Percentiles rank a stretch among this genome's conserved stretches.
phyloP scores from a whole-genome alignment of 2,113 vertebrate genomes.

The Pontoporia blainvillei region DNA sequence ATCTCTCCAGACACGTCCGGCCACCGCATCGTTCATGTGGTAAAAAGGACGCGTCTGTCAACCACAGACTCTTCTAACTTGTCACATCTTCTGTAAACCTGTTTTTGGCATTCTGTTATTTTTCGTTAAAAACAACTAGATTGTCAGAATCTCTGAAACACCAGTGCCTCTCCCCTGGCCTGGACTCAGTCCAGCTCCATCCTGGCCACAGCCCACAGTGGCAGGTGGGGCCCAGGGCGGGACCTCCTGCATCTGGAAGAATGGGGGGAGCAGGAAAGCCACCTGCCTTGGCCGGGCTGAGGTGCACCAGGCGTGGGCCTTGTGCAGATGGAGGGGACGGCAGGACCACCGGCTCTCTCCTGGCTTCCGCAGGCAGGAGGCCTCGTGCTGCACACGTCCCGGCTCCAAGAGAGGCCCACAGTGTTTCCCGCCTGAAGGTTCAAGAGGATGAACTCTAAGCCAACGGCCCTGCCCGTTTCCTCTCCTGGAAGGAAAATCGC shows the following conservation, averaged over 20 bases:
- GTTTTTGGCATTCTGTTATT: background rate
- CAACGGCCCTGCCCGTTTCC: background rate
- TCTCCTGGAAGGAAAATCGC: background rate
- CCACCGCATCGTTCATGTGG: too few species aligned
- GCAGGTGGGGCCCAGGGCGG: conserved; percentile 24
- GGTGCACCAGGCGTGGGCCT: background rate
- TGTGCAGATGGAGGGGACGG: background rate
- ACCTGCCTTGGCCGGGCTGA: background rate
- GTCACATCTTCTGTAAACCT: background rate
- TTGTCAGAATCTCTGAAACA: background rate
- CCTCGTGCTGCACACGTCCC: background rate
- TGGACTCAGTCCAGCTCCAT: background rate
- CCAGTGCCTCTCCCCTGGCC: background rate
- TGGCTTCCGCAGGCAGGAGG: background rate
- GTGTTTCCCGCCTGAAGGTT: background rate
- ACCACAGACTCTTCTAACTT: background rate
- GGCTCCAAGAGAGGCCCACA: background rate
- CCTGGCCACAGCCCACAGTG: background rate
- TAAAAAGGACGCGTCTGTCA: background rate
- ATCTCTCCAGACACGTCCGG: background rate
- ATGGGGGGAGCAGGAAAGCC: background rate
- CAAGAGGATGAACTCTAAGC: background rate
- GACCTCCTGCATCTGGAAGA: background rate
- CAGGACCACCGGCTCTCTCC: background rate
- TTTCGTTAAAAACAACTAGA: background rate